phyloP scores from a whole-genome alignment of 2,888 invertebrate genomes.

The Parapristionchus giblindavisi region DNA sequence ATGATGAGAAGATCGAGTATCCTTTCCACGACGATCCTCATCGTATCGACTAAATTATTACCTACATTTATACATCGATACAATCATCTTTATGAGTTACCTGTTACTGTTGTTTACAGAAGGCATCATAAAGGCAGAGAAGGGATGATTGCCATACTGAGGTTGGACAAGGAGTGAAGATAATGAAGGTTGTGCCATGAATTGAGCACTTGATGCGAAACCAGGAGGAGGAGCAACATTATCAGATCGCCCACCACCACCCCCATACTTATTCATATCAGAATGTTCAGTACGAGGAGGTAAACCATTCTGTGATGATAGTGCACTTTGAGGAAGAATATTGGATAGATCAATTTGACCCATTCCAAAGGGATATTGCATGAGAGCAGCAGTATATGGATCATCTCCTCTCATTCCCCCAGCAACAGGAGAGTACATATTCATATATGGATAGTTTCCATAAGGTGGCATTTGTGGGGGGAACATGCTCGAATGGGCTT shows the following conservation, averaged over 20 bases:
- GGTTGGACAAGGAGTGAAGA: constrained; percentile 28
- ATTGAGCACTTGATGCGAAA: constrained; percentile 44
- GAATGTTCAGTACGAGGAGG: constrained; percentile 33
- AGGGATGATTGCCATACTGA: constrained; percentile 27
- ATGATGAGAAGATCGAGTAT: constrained; percentile 13
- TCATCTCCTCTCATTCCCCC: constrained; percentile 50
- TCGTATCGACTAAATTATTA: constrained; percentile 18
- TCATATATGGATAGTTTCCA: constrained; percentile 29
- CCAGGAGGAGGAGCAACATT: constrained; percentile 58
- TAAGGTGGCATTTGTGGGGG: constrained; percentile 26
- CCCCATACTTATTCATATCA: constrained; percentile 33
- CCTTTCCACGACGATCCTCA: constrained; percentile 28
- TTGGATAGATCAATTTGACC: constrained; percentile 53
- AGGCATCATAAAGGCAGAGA: constrained; percentile 32
- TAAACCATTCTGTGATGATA: constrained; percentile 38
- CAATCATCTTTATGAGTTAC: not conserved
- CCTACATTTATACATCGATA: not conserved
- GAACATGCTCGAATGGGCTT: constrained; percentile 19
- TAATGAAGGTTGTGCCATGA: constrained; percentile 48
- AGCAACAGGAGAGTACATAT: constrained; percentile 48
- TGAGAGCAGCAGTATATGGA: constrained; percentile 48
- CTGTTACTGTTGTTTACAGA: constrained; percentile 7
- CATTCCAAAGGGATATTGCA: constrained; percentile 51
- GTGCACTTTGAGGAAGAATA: constrained; percentile 44
- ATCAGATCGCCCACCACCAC: constrained; percentile 20